A percentile compares a stretch with the other conserved stretches of the same genome.
Conservation (phyloP, 2,113 vertebrate genomes). For the Malurus melanocephalus region DNA sequence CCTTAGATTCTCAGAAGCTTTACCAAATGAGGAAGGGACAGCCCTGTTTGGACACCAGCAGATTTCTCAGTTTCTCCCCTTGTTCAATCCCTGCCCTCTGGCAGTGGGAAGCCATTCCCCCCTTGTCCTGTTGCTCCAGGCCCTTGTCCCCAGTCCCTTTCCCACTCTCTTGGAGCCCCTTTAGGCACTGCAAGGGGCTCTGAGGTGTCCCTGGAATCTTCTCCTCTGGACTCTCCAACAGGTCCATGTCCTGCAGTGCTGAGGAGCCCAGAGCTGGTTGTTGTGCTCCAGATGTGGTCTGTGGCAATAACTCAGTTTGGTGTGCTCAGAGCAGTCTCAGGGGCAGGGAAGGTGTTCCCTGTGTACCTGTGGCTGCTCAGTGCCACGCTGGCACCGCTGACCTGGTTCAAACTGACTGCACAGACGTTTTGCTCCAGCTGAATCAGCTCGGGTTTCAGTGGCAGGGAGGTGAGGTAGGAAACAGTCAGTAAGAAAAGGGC, state of each 20-base stretch:
- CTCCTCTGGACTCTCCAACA: background rate
- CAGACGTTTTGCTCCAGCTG: rapidly evolving
- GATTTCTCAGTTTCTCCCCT: background rate
- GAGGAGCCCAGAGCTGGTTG: background rate
- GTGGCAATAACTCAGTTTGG: rapidly evolving
- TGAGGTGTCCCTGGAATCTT: background rate
- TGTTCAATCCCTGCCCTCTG: background rate
- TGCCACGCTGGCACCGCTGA: background rate
- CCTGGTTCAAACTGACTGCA: rapidly evolving
- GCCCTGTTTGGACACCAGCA: background rate
- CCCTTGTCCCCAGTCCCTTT: background rate
- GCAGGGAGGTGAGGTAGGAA: background rate
- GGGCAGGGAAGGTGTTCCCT: background rate
- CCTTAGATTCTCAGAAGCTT: background rate
- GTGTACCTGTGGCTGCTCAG: background rate
- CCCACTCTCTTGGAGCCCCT: background rate
- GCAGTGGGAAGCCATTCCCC: background rate
- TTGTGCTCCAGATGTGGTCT: background rate
- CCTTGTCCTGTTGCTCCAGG: background rate
- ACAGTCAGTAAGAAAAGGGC: background rate
- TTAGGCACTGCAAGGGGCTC: background rate
- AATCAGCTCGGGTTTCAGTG: background rate
- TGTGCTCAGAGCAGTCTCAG: rapidly evolving
- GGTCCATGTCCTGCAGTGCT: background rate
- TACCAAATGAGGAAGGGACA: background rate